phyloP scores from a whole-genome alignment of 2,797 vertebrate genomes.

The Gadopsis marmoratus region DNA sequence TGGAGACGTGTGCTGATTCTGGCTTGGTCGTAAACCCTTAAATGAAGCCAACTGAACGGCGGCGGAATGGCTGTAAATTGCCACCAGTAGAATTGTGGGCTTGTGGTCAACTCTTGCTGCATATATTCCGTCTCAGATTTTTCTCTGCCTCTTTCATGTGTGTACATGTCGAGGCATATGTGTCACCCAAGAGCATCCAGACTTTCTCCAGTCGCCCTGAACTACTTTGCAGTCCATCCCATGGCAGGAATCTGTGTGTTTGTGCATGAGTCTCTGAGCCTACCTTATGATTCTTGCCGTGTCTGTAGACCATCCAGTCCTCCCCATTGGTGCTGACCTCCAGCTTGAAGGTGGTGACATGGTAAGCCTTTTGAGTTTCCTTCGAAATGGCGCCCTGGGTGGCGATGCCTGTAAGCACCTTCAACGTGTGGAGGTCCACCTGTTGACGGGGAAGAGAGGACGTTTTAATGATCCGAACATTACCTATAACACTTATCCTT shows the following conservation, averaged over 20 bases:
- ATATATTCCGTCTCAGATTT: constrained; percentile 63
- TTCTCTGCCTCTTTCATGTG: constrained; percentile 17
- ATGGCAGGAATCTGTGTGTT: background rate
- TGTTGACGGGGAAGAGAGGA: constrained; percentile 33
- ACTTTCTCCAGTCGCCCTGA: constrained; percentile 9
- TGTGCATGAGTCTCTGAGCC: constrained; percentile 11
- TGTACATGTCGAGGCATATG: constrained; percentile 41
- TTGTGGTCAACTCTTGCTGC: constrained; percentile 67
- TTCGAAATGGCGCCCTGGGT: constrained; percentile 97
- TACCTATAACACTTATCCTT: too few relatives aligned
- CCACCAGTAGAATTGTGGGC: constrained; percentile 53
- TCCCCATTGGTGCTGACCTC: constrained; percentile 99
- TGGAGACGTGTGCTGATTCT: constrained; percentile 59
- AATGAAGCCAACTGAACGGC: constrained; percentile 59
- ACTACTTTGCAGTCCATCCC: background rate
- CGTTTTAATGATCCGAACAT: background rate
- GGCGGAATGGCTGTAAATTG: constrained; percentile 67
- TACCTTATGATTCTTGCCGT: constrained; percentile 99
- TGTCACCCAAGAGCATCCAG: constrained; percentile 47
- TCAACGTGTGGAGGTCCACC: constrained; percentile 88
- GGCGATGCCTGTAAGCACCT: constrained; percentile 94
- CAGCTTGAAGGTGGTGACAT: constrained; percentile 94
- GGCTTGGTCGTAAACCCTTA: constrained; percentile 65
- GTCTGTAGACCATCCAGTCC: constrained; percentile 99
- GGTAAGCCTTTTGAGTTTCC: constrained; percentile 94